A percentile compares a stretch with the other conserved stretches of the same genome.
Evolutionary conservation across 2,113 vertebrate species (phyloP).

Genomic region (Piaya cayana): DNA sequence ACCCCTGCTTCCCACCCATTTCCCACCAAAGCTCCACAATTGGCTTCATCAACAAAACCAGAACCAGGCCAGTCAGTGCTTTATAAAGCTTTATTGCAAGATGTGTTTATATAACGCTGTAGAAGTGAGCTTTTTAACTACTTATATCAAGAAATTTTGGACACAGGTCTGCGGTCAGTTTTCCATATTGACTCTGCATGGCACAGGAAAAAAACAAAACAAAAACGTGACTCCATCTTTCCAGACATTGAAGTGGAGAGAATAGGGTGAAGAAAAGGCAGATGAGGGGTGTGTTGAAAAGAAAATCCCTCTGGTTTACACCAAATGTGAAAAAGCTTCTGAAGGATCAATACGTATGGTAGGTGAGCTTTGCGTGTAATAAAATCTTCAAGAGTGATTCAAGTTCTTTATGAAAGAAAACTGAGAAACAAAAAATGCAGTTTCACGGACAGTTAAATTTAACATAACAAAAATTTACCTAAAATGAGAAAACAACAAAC

Average conservation of each 20-base stretch:
- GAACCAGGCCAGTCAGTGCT: conserved; percentile 24
- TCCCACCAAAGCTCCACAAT: not conserved
- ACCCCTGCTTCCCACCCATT: not conserved
- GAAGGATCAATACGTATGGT: conserved; percentile 48
- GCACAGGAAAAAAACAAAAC: conserved; percentile 55
- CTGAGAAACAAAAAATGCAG: conserved; percentile 51
- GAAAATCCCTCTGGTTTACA: not conserved
- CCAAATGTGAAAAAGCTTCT: conserved; percentile 69
- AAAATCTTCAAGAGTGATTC: conserved; percentile 63
- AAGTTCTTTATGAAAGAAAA: conserved; percentile 73
- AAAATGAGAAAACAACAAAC: conserved; percentile 68
- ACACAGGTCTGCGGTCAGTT: conserved; percentile 71
- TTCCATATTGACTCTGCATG: conserved; percentile 72
- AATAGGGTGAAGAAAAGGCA: not conserved
- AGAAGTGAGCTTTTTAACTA: conserved; percentile 73
- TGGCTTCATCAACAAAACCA: not conserved
- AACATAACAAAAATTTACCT: conserved; percentile 59
- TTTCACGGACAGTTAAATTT: conserved; percentile 70
- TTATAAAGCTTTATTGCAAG: conserved; percentile 79
- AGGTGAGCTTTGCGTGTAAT: conserved; percentile 41
- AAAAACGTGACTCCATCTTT: conserved; percentile 17
- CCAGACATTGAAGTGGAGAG: not conserved
- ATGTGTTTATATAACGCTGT: conserved; percentile 76
- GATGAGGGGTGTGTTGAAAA: not conserved
- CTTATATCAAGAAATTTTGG: conserved; percentile 71